phyloP scores from a whole-genome alignment of 2,113 vertebrate species.

The Syngnathoides biaculeatus region DNA sequence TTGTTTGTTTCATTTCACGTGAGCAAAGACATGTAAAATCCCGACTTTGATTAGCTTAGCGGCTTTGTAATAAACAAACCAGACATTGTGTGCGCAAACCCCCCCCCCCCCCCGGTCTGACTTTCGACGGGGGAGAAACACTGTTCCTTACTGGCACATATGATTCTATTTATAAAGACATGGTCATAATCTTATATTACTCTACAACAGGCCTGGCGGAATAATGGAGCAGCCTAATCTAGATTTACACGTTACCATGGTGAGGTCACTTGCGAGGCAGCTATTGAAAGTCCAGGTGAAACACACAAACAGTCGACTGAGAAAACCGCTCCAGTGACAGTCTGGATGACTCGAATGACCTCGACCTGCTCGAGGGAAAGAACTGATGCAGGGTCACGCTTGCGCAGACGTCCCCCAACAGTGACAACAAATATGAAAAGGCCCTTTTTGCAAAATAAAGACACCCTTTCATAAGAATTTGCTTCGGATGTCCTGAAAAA shows the following conservation, averaged over 20 bases:
- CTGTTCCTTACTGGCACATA: conserved; percentile 22
- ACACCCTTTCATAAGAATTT: conserved; percentile 15
- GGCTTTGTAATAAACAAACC: not conserved
- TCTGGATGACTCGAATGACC: not conserved
- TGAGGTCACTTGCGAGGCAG: conserved; percentile 50
- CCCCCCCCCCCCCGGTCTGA: not conserved
- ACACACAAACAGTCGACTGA: not conserved
- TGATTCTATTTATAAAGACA: conserved; percentile 60
- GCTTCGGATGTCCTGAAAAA: conserved; percentile 1
- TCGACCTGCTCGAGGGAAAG: not conserved
- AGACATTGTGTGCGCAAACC: not conserved
- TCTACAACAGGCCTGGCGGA: conserved; percentile 53
- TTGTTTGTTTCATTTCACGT: not conserved
- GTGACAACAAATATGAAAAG: not conserved
- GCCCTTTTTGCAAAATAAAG: conserved; percentile 10
- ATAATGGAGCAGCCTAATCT: conserved; percentile 67
- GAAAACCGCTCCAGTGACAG: not conserved
- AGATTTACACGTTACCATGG: conserved; percentile 62
- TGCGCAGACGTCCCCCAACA: not conserved
- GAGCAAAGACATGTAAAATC: not conserved
- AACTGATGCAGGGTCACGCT: not conserved
- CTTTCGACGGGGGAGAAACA: not conserved
- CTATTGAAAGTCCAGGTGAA: conserved; percentile 18
- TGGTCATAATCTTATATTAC: conserved; percentile 69
- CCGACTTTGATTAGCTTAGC: not conserved